Conservation (phyloP, 2,113 vertebrate species). For the Elanoides forficatus region DNA sequence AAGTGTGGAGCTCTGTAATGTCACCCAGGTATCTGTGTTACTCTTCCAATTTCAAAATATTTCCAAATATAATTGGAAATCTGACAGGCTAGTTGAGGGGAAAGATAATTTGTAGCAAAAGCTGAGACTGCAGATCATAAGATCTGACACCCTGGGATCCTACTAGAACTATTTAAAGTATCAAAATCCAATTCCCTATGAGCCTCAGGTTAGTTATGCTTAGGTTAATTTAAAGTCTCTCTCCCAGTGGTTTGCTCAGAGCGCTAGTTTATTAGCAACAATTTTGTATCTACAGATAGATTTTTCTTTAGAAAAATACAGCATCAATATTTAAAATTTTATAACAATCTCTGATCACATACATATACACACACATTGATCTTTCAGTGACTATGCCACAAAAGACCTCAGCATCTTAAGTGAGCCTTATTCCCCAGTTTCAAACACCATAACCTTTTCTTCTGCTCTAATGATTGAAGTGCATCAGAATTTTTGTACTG, state of each 20-base stretch:
- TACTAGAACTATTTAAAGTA: neutral
- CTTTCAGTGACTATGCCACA: neutral
- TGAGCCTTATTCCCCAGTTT: neutral
- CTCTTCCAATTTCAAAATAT: neutral
- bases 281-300: neutral
- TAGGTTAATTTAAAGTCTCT: neutral
- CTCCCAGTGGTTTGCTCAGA: neutral
- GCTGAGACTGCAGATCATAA: neutral
- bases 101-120: neutral
- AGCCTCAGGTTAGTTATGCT: neutral
- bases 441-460: neutral
- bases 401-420: neutral
- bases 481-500: neutral
- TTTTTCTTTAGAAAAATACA: neutral
- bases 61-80: neutral
- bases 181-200: neutral
- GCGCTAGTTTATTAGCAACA: neutral
- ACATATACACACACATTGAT: neutral
- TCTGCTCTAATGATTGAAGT: neutral
- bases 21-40: neutral
- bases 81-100: neutral
- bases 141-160: neutral
- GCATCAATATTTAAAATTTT: neutral
- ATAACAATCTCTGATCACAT: neutral
- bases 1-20: neutral